Conservation (phyloP, 2,113 vertebrate genomes). For the Syrrhaptes paradoxus region DNA sequence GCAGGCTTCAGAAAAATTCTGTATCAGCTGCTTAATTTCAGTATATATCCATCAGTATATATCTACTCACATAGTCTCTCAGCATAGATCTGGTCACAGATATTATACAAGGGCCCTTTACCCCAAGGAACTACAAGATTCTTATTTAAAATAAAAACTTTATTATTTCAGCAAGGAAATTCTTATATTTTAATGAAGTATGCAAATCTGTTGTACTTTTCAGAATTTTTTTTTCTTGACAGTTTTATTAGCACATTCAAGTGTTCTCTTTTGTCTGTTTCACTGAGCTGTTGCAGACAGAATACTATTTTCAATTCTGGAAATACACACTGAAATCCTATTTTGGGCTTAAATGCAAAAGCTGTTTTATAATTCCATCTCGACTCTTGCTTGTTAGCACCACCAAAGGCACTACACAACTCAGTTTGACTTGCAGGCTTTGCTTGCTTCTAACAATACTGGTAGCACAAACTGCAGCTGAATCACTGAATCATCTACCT, state of each 20-base stretch:
- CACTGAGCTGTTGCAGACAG: neutral
- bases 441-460: neutral
- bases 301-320: neutral
- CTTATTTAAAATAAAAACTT: neutral
- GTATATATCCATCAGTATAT: neutral
- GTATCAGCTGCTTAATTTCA: neutral
- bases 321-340: neutral
- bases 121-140: neutral
- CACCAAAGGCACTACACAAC: neutral
- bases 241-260: neutral
- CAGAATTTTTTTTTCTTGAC: neutral
- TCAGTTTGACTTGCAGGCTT: neutral
- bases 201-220: neutral
- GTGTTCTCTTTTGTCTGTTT: neutral
- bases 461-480: neutral
- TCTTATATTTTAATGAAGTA: neutral
- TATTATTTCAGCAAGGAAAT: neutral
- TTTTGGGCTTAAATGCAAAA: neutral
- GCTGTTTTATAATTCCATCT: neutral
- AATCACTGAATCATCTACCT: neutral
- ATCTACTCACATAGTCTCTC: neutral
- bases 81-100: neutral
- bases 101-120: neutral
- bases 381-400: fast-evolving
- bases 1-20: neutral